Conservation (phyloP, 2,113 vertebrate species). For the Rhineura floridana region DNA sequence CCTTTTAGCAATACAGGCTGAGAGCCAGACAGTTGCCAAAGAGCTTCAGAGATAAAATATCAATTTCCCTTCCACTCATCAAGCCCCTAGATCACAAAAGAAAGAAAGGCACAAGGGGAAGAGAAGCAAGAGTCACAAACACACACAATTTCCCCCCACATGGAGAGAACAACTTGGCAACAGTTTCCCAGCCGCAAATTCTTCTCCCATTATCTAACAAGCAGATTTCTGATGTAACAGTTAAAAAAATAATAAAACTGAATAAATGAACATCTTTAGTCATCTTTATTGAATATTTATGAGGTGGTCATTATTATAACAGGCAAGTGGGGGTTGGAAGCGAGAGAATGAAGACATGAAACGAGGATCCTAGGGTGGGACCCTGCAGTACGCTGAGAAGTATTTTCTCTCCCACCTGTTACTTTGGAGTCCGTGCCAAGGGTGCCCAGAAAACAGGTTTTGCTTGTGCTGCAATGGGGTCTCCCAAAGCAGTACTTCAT, state of each 20-base stretch:
- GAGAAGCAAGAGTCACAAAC: not conserved
- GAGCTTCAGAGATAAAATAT: constrained; percentile 34
- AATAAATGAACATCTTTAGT: not conserved
- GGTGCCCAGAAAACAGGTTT: not conserved
- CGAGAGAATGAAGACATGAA: not conserved
- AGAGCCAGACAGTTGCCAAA: constrained; percentile 42
- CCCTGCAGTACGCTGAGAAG: not conserved
- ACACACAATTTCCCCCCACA: not conserved
- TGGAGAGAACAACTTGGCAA: not conserved
- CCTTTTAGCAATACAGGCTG: constrained; percentile 30
- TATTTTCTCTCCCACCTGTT: not conserved
- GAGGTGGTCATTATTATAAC: no score
- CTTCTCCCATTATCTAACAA: constrained; percentile 2
- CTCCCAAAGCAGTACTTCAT: not conserved
- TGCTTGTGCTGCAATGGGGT: not conserved
- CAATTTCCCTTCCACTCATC: constrained; percentile 42
- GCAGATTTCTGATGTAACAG: constrained; percentile 32
- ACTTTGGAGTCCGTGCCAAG: not conserved
- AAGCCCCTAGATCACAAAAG: constrained; percentile 1
- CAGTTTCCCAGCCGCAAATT: constrained; percentile 22
- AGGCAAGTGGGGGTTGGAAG: not conserved
- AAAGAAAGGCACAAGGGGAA: constrained; percentile 1
- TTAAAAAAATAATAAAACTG: constrained; percentile 26
- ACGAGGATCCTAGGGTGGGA: not conserved
- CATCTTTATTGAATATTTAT: no score